A percentile compares a stretch with the other conserved stretches of the same genome.
Conservation (phyloP, 2,113 vertebrate genomes). For the Piprites chloris region DNA sequence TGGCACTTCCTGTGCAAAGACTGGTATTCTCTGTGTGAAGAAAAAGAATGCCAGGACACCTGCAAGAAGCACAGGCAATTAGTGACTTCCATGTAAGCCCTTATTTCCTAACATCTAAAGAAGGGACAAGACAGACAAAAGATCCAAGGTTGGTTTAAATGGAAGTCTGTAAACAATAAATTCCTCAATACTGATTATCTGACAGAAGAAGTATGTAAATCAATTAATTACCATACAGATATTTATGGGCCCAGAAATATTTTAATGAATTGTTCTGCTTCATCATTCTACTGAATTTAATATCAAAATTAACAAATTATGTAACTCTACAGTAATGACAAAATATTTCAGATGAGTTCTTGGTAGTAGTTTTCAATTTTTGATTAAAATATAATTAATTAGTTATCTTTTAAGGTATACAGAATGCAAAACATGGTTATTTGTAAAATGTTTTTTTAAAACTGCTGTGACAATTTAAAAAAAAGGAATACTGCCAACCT, state of each 20-base stretch:
- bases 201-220: neutral
- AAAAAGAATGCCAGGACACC: slow-evolving; percentile 91
- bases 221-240: neutral
- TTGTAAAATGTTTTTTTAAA: neutral
- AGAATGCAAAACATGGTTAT: neutral
- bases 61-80: slow-evolving; percentile 59
- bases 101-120: neutral
- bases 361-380: neutral
- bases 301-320: neutral
- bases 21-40: slow-evolving; percentile 85
- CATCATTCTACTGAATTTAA: neutral
- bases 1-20: slow-evolving; percentile 80
- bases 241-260: neutral
- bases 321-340: neutral
- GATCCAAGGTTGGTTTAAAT: neutral
- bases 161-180: neutral
- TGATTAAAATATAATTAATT: neutral
- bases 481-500: neutral
- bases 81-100: neutral
- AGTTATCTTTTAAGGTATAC: neutral
- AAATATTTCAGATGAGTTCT: neutral
- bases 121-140: neutral
- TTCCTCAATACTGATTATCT: neutral
- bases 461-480: neutral
- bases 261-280: neutral